A percentile compares a stretch with the other conserved stretches of the same genome.
phyloP scores from a whole-genome alignment of 2,888 invertebrate genomes.

The Dynastes hyllus region DNA sequence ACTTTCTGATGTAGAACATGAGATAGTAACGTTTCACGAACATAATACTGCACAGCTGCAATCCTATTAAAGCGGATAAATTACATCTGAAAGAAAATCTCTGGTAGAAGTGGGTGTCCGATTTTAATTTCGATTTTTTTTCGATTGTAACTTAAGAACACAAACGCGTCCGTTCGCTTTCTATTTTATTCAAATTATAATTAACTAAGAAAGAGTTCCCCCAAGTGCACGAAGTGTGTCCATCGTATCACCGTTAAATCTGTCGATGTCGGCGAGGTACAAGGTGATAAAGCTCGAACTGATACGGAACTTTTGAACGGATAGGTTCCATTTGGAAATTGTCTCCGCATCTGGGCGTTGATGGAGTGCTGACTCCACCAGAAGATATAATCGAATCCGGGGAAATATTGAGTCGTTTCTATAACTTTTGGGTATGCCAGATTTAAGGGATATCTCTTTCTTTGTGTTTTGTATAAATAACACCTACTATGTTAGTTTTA shows the following conservation, averaged over 20 bases:
- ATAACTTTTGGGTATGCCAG: not conserved
- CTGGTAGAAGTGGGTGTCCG: conserved; percentile 30
- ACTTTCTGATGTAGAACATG: conserved; percentile 36
- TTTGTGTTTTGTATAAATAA: conserved; percentile 17
- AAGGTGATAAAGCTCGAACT: conserved; percentile 57
- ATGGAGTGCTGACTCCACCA: conserved; percentile 59
- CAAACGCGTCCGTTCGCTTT: conserved; percentile 23
- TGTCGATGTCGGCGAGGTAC: conserved; percentile 35
- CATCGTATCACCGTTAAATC: conserved; percentile 37
- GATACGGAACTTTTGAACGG: conserved; percentile 59
- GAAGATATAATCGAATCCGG: conserved; percentile 47
- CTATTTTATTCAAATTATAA: conserved; percentile 51
- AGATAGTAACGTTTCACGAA: conserved; percentile 31
- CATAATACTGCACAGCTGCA: conserved; percentile 20
- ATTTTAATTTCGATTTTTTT: conserved; percentile 16
- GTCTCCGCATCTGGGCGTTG: conserved; percentile 62
- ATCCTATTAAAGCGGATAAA: conserved; percentile 27
- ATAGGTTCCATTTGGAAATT: conserved; percentile 63
- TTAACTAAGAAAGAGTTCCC: conserved; percentile 48
- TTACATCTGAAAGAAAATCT: conserved; percentile 22
- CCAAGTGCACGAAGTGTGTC: conserved; percentile 3
- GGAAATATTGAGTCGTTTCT: conserved; percentile 35
- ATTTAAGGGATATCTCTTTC: not conserved
- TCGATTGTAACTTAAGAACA: not conserved
- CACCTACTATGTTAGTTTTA: not conserved